phyloP scores from a whole-genome alignment of 2,888 invertebrate species.

The Macaria liturata region DNA sequence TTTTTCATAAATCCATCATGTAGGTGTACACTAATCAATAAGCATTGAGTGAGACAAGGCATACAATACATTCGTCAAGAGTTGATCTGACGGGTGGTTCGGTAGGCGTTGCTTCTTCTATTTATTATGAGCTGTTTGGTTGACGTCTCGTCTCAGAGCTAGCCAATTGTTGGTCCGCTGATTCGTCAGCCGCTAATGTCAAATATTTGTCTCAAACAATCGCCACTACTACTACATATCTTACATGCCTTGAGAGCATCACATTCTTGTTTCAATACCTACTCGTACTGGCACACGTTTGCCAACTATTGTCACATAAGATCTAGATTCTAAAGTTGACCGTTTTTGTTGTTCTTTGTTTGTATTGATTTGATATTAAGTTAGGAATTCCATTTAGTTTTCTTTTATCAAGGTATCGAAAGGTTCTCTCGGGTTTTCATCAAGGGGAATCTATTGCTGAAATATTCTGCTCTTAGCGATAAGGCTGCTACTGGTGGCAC shows the following conservation, averaged over 20 bases:
- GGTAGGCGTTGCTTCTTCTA: conserved; percentile 55
- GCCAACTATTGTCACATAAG: no score
- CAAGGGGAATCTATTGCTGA: no score
- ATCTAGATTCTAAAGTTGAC: no score
- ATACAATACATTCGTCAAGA: conserved; percentile 56
- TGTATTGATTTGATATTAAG: no score
- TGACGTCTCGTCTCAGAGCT: conserved; percentile 50
- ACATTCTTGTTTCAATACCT: no score
- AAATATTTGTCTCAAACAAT: conserved; percentile 50
- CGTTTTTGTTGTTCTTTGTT: no score
- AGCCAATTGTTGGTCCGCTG: conserved; percentile 51
- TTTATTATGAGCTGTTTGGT: conserved; percentile 54
- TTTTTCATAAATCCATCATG: conserved; percentile 29
- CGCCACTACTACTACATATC: conserved; percentile 12
- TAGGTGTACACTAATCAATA: conserved; percentile 38
- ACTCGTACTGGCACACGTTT: no score
- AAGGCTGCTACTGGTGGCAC: no score
- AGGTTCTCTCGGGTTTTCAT: no score
- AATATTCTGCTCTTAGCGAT: no score
- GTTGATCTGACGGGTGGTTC: conserved; percentile 46
- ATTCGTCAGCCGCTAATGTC: conserved; percentile 45
- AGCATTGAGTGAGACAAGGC: conserved; percentile 50
- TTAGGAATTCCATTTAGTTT: no score
- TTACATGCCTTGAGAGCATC: not conserved
- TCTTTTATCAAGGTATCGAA: no score